phyloP scores from a whole-genome alignment of 2,888 invertebrate genomes.

The Ceraclea dissimilis region DNA sequence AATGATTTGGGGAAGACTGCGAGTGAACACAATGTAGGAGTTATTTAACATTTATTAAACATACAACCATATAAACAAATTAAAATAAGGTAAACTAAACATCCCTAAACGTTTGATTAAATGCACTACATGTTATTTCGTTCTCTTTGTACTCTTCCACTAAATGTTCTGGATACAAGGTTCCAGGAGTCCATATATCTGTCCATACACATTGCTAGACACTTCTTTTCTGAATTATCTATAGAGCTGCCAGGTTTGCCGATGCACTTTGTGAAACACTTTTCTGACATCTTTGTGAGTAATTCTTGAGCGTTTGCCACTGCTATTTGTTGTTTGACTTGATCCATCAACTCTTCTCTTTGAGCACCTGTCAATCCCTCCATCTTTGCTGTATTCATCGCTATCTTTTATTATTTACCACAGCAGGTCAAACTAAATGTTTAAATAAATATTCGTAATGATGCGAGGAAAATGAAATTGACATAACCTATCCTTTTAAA shows the following conservation, averaged over 20 bases:
- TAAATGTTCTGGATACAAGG: conserved; percentile 83
- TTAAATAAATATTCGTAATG: no score
- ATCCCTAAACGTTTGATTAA: conserved; percentile 13
- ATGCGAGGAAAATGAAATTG: no score
- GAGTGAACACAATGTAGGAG: no score
- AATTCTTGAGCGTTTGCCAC: conserved; percentile 91
- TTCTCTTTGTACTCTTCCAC: conserved; percentile 77
- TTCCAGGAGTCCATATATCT: conserved; percentile 96
- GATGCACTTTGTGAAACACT: conserved; percentile 94
- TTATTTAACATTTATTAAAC: background rate
- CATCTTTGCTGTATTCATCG: conserved; percentile 17
- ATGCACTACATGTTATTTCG: conserved; percentile 50
- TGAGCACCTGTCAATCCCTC: conserved; percentile 53
- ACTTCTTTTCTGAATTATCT: conserved; percentile 91
- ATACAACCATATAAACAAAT: background rate
- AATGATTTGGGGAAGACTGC: no score
- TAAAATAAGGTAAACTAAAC: background rate
- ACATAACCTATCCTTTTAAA: no score
- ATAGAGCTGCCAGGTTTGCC: conserved; percentile 82
- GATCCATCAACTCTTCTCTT: conserved; percentile 85
- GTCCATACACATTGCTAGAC: conserved; percentile 97
- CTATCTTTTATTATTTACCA: background rate
- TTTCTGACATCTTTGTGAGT: conserved; percentile 93
- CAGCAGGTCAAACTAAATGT: no score
- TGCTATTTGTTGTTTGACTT: conserved; percentile 91